phyloP scores from a whole-genome alignment of 1,140 invertebrate genomes.

The Streblospio benedicti region DNA sequence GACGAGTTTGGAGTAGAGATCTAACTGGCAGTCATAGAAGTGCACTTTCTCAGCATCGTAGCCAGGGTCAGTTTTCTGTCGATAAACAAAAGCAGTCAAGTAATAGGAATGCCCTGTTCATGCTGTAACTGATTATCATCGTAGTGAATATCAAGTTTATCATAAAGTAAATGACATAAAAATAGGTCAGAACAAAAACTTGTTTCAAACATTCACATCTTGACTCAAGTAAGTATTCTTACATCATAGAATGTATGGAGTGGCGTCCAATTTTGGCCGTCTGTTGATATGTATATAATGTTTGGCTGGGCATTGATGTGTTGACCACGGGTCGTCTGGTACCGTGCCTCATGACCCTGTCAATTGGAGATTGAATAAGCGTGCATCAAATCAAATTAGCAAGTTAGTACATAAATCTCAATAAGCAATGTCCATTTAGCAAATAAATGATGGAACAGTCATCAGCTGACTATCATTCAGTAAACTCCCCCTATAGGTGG shows the following conservation, averaged over 20 bases:
- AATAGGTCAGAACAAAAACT: neutral
- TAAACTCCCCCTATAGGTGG: neutral
- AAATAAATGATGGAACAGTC: too few species aligned
- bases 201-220: neutral
- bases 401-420: neutral
- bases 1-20: slow-evolving; percentile 36
- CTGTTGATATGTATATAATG: slow-evolving; percentile 27
- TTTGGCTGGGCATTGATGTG: slow-evolving; percentile 11
- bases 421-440: neutral
- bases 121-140: neutral
- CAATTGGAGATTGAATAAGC: neutral
- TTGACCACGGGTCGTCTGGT: slow-evolving; percentile 6
- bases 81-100: neutral
- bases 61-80: neutral
- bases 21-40: slow-evolving; percentile 37
- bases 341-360: slow-evolving; percentile 2
- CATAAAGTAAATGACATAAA: neutral
- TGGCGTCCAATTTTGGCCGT: slow-evolving; percentile 31
- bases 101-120: neutral
- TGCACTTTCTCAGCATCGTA: slow-evolving; percentile 27
- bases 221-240: neutral
- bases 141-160: neutral
- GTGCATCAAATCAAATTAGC: neutral
- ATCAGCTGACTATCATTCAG: neutral
- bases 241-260: slow-evolving; percentile 38